Evolutionary conservation across 2,888 invertebrate species (phyloP), one percentile per base, ranked within the genome.

Genomic region (Chrysodeixis includens): DNA sequence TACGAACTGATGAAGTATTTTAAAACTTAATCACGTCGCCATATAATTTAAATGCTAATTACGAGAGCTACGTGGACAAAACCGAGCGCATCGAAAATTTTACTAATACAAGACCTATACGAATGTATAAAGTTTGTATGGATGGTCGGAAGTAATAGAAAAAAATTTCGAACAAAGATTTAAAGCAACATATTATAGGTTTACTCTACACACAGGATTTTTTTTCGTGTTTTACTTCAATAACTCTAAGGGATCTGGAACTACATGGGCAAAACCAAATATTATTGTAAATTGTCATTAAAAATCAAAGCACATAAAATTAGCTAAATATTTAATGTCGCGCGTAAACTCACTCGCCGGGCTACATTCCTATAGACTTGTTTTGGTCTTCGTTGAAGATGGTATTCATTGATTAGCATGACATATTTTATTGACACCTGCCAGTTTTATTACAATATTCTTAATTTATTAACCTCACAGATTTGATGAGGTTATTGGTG

Each of bases 311-410:
- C 9, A 14, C 2, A 3, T 35, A 35, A 9, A 9, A 14, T 35
- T 35, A 3, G 35, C 32, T 44, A n/a, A 51, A 64, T 66, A 65
- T 69, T 62, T 62, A 65, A n/a, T 55, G n/a, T 46, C 46, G 22
- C 22, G 40, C 46, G 44, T 44, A 52, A 67, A 64, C 18, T 53
- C 14, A 40, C 52, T 56, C 64, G 56, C 56, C 26, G 22, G 44
- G 64, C 66, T 53, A 62, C 78, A 81, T 78, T 78, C 78, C 58
- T 57, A 26, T 5, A 46, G 53, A 80, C 75, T 54, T 46, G 78
- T 78, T 80, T 63, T n/a, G 9, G n/a, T 16, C n/a, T n/a, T 55
- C n/a, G 26, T 14, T 44, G 51, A 46, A 58, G 60, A 64, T 54
- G 57, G 68, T 61, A 66, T n/a, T 49, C 62, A 53, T 18, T 66